A percentile compares a stretch with the other conserved stretches of the same genome.
Evolutionary conservation across 2,888 invertebrate species (phyloP).

Genomic region (Drosophila rellima): DNA sequence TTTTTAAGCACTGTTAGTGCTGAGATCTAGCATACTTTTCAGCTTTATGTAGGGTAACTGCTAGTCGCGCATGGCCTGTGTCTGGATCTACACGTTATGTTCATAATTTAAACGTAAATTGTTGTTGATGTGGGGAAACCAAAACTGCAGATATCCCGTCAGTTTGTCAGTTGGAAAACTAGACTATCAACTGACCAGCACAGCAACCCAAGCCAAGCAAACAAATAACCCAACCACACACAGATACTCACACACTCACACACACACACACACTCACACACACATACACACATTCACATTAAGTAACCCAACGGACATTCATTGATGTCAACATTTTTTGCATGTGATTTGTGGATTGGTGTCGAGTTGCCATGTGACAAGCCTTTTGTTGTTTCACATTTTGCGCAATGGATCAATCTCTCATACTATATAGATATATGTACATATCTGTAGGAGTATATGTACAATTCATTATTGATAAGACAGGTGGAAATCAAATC

Average conservation of each 20-base stretch:
- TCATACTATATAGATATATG: no score
- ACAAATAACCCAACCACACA: constrained; percentile 40
- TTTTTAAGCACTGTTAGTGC: not conserved
- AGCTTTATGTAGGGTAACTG: constrained; percentile 10
- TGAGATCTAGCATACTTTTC: not conserved
- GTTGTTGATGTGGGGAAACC: constrained; percentile 48
- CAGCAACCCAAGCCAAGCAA: constrained; percentile 17
- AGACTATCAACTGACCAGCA: constrained; percentile 42
- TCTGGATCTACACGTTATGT: constrained; percentile 12
- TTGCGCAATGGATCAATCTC: constrained; percentile 62
- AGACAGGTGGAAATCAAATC: constrained; percentile 24
- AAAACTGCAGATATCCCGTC: constrained; percentile 2
- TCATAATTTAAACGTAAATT: constrained; percentile 73
- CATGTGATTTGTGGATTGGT: constrained; percentile 64
- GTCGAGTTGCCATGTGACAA: constrained; percentile 55
- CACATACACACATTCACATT: constrained; percentile 24
- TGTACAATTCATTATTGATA: constrained; percentile 18
- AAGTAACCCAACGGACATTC: constrained; percentile 40
- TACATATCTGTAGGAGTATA: not conserved
- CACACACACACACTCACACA: constrained; percentile 18
- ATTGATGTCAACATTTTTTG: constrained; percentile 67
- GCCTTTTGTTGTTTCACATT: constrained; percentile 56
- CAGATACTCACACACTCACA: constrained; percentile 7
- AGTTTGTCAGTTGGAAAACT: constrained; percentile 34
- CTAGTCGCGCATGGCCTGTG: constrained; percentile 15